Base-by-base conservation (phyloP, 1,140 invertebrate species). In the Cydia splendana region DNA sequence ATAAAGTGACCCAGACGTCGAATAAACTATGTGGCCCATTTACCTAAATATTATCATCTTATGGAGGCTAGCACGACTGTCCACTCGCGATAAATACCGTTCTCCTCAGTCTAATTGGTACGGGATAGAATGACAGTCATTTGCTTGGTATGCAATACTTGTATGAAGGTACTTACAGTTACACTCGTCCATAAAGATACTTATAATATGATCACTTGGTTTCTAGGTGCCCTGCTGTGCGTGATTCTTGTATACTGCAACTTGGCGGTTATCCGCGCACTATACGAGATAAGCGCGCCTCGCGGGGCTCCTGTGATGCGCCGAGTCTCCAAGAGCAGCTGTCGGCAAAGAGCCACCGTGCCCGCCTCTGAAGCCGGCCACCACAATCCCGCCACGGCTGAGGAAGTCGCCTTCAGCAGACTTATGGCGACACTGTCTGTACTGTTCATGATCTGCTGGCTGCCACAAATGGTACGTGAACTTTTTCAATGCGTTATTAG, bases 381-480 rank as follows among this genome's bases (percentile, higher is more conserved):
- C 74, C 91, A 92, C 84, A 94, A 93, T 76, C 94, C 94, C 10
- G 94, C 96, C 76, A 97, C 96, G 0, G 94, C 95, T 0, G 97
- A 97, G 85, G 97, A 98, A 90, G 94, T 97, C 71, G 96, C 96
- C 62, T 98, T 98, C 90, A 96, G 97, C 62, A 95, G 96, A 80
- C 93, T 97, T 2, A 98, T 98, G 97, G 95, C 96, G 0, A 95
- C 97, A 5, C 94, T 98, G 2, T 97, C 96, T 65, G 95, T 97
- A 62, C 95, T 96, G 3, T 97, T 97, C 84, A 96, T 98, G 69
- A 92, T 96, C 1, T 98, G 97, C 85, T 98, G 97, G 97, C 95
- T 97, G 92, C 97, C 97, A 2, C 97, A 98, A 90, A 96, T 98
- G 96, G 67, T 71, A 42, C 18, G 67, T 71, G 20, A 24, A 62